Percentiles rank a stretch among this genome's conserved stretches.
These are phyloP conservation scores for Pelobates cultripes DNA, from an alignment of 2,797 vertebrate genomes.

Conservation along the genomic window DNA sequence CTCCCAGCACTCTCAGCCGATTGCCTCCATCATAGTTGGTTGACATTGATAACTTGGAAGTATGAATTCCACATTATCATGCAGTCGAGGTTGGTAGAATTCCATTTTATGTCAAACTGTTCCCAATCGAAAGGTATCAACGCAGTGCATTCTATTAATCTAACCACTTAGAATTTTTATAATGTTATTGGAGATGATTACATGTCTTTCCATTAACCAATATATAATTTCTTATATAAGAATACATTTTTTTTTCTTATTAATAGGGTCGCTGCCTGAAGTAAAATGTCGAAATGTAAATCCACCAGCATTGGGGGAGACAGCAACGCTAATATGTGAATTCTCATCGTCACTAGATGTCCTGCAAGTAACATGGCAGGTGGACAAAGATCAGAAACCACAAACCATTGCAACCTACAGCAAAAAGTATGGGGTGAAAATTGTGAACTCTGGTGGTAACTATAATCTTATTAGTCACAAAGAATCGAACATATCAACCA, in stretches of 20 bases:
- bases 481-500: conserved; percentile 50
- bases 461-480: not conserved
- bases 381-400: conserved; percentile 38
- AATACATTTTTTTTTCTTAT: not conserved
- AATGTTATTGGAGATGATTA: no score
- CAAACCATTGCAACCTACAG: conserved; percentile 62
- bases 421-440: not conserved
- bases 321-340: conserved; percentile 60
- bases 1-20: no score
- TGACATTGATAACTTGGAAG: no score
- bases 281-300: conserved; percentile 51
- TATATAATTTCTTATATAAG: no score
- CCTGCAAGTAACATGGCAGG: conserved; percentile 68
- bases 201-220: no score
- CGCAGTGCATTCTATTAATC: no score
- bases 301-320: conserved; percentile 48
- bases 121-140: no score
- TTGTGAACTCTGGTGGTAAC: conserved; percentile 40
- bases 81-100: no score
- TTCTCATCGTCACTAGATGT: conserved; percentile 38
- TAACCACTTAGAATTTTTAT: no score
- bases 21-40: no score
- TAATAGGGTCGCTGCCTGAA: conserved; percentile 29
- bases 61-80: no score
- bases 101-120: no score